These are phyloP conservation scores for Myiothlypis chrysogaster DNA, from an alignment of 2,797 vertebrate genomes.

Conservation along the genomic window DNA sequence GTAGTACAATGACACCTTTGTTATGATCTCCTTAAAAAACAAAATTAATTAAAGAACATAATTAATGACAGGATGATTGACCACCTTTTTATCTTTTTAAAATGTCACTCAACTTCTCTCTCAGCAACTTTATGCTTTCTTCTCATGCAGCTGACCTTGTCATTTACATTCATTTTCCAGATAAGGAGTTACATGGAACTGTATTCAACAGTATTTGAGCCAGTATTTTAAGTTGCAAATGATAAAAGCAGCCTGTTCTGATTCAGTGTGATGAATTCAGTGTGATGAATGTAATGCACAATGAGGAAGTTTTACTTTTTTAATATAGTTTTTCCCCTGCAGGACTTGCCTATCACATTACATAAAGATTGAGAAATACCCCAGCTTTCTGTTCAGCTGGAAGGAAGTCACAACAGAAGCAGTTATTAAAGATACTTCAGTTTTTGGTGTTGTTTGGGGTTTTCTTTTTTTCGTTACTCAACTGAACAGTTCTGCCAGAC, in stretches of 20 bases:
- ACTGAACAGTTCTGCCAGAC: neutral
- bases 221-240: neutral
- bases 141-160: neutral
- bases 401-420: neutral
- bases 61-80: neutral
- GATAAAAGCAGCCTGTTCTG: neutral
- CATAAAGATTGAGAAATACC: neutral
- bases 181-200: neutral
- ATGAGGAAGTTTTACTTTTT: neutral
- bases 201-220: neutral
- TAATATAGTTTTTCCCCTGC: neutral
- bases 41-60: neutral
- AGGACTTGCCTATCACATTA: neutral
- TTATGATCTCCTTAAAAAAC: neutral
- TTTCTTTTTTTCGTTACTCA: neutral
- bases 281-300: neutral
- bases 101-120: neutral
- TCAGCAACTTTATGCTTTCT: neutral
- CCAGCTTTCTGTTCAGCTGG: neutral
- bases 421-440: neutral
- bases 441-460: fast-evolving
- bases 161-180: neutral
- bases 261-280: neutral
- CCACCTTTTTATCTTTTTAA: neutral
- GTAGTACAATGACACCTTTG: neutral